Evolutionary conservation across 2,797 vertebrate genomes (phyloP).

Genomic region (Trachops cirrhosus): DNA sequence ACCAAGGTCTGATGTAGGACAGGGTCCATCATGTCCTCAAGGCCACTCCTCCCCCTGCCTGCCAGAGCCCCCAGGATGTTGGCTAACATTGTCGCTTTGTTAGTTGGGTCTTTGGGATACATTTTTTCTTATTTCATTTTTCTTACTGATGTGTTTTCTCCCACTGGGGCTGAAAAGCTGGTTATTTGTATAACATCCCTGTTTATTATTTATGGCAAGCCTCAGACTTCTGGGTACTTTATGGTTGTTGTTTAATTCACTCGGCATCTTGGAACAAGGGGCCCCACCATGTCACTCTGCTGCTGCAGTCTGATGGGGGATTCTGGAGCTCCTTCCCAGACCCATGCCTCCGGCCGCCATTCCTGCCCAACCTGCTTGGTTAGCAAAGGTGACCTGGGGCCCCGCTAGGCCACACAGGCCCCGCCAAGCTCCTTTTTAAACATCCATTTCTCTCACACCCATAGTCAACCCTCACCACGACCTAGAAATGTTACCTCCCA

Average conservation of each 20-base stretch:
- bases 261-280: slow-evolving; percentile 26
- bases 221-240: slow-evolving; percentile 55
- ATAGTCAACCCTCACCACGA: not conserved
- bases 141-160: slow-evolving; percentile 71
- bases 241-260: slow-evolving; percentile 71
- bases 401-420: not conserved
- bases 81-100: slow-evolving; percentile 64
- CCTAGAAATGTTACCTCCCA: not conserved
- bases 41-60: not conserved
- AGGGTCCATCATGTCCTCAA: not conserved
- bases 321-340: not conserved
- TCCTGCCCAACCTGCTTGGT: not conserved
- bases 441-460: not conserved
- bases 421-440: not conserved
- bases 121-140: slow-evolving; percentile 71
- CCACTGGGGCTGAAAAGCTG: slow-evolving; percentile 60
- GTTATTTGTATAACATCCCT: slow-evolving; percentile 64
- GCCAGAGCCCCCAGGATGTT: not conserved
- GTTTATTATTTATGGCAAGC: slow-evolving; percentile 75
- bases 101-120: slow-evolving; percentile 51
- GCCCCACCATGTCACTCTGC: not conserved
- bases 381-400: not conserved
- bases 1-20: not conserved
- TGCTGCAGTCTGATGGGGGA: not conserved
- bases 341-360: not conserved